Percentiles rank a stretch among this genome's conserved stretches.
Conservation (phyloP, 2,888 invertebrate genomes). For the Zele albiditarsus region DNA sequence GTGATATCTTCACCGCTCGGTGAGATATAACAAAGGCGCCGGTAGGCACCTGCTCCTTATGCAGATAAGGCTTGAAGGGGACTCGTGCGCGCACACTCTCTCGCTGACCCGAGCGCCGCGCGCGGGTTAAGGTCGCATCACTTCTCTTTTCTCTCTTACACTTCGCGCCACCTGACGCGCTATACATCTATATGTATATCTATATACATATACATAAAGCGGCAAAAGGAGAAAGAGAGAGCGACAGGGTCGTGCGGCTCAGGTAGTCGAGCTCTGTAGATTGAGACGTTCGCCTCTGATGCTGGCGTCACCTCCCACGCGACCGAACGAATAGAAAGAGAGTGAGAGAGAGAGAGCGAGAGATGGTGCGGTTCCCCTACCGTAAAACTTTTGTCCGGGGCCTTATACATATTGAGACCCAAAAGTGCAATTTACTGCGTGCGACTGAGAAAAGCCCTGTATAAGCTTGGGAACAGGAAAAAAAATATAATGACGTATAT, state of each 20-base stretch:
- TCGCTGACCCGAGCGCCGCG: constrained; percentile 55
- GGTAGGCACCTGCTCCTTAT: constrained; percentile 69
- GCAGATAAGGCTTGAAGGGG: constrained; percentile 66
- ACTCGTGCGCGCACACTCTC: constrained; percentile 25
- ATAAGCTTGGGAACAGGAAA: neutral
- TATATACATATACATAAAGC: constrained; percentile 25
- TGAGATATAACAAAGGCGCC: constrained; percentile 61
- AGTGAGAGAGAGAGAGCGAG: neutral
- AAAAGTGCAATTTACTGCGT: neutral
- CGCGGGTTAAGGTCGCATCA: constrained; percentile 54
- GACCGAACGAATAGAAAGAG: constrained; percentile 44
- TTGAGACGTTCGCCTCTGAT: constrained; percentile 48
- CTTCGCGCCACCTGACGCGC: constrained; percentile 9
- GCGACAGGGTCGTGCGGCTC: constrained; percentile 31
- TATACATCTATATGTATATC: neutral
- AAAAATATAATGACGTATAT: no score
- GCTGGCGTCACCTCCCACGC: constrained; percentile 63
- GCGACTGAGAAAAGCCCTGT: neutral
- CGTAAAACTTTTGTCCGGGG: constrained; percentile 58
- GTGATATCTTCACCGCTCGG: constrained; percentile 52
- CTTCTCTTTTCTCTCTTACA: constrained; percentile 8
- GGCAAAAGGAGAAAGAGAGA: constrained; percentile 25
- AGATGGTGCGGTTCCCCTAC: constrained; percentile 29
- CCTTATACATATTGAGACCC: neutral
- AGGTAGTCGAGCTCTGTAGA: constrained; percentile 50